Percentiles rank a stretch among this genome's conserved stretches.
These are phyloP conservation scores for Romanogobio albipinnatus DNA, from an alignment of 2,113 vertebrate genomes.

Conservation along the genomic window DNA sequence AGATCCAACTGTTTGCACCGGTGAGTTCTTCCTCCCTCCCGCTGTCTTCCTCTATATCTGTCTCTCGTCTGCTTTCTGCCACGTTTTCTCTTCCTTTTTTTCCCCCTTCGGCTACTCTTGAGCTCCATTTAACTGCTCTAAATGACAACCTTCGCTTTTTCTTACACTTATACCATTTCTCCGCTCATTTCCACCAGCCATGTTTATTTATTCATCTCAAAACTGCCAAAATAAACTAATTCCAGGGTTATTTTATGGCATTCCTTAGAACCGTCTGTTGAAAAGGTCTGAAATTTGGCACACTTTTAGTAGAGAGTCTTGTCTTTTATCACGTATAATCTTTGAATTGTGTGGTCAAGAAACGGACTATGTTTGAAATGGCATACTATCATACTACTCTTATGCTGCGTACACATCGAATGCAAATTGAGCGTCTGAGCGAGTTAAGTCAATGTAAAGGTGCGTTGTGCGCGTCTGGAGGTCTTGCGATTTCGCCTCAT, in stretches of 20 bases:
- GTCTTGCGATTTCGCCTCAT: too few relatives aligned
- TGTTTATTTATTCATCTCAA: slow-evolving; percentile 18
- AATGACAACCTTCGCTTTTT: background rate
- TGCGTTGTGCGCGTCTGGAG: too few relatives aligned
- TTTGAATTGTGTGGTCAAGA: too few relatives aligned
- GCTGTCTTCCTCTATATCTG: slow-evolving; percentile 74
- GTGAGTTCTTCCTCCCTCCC: slow-evolving; percentile 86
- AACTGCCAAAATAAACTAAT: background rate
- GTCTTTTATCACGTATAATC: background rate
- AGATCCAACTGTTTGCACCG: slow-evolving; percentile 99
- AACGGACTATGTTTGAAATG: too few relatives aligned
- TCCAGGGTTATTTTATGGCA: background rate
- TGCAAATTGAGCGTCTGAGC: too few relatives aligned
- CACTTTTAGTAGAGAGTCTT: background rate
- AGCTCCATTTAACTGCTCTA: slow-evolving; percentile 25
- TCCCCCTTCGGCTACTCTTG: slow-evolving; percentile 9
- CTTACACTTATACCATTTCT: background rate
- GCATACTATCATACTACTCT: background rate
- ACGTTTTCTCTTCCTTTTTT: background rate
- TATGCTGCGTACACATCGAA: too few relatives aligned
- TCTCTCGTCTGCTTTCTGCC: background rate
- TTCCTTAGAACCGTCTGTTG: background rate
- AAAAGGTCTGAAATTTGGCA: background rate
- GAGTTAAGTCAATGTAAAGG: too few relatives aligned
- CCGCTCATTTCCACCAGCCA: slow-evolving; percentile 17